Percentiles rank a stretch among this genome's conserved stretches.
phyloP scores from a whole-genome alignment of 1,140 invertebrate species.

The Coptotermes formosanus region DNA sequence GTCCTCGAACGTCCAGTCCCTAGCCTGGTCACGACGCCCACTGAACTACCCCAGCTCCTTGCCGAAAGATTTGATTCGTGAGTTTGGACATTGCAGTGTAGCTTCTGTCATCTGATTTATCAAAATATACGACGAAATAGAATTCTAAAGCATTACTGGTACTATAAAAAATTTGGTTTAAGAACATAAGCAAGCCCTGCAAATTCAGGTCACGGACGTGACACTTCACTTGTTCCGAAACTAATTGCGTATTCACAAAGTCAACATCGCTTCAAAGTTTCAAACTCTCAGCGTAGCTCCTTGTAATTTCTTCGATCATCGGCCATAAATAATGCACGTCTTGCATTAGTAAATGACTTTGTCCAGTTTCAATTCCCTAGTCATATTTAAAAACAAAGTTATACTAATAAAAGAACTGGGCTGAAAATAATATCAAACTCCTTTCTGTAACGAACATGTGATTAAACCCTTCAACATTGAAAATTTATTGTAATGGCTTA shows the following conservation, averaged over 20 bases:
- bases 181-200: too few species aligned
- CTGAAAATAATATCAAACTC: background rate
- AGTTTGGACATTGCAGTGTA: too few species aligned
- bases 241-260: background rate
- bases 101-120: too few species aligned
- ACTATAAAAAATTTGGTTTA: too few species aligned
- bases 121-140: too few species aligned
- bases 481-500: background rate
- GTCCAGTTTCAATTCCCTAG: background rate
- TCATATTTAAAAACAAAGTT: background rate
- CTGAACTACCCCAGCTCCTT: too few species aligned
- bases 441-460: background rate
- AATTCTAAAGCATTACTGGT: too few species aligned
- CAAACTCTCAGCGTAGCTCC: background rate
- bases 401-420: background rate
- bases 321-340: background rate
- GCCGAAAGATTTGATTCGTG: too few species aligned
- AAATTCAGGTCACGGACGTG: too few species aligned
- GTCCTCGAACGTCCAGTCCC: too few species aligned
- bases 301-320: conserved; percentile 4
- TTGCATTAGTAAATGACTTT: background rate
- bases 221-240: background rate
- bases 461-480: background rate
- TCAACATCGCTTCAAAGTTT: background rate
- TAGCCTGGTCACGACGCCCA: too few species aligned